Evolutionary conservation across 2,888 invertebrate species (phyloP), one percentile per base, ranked within the genome.

Genomic region (Pyrgus malvae): DNA sequence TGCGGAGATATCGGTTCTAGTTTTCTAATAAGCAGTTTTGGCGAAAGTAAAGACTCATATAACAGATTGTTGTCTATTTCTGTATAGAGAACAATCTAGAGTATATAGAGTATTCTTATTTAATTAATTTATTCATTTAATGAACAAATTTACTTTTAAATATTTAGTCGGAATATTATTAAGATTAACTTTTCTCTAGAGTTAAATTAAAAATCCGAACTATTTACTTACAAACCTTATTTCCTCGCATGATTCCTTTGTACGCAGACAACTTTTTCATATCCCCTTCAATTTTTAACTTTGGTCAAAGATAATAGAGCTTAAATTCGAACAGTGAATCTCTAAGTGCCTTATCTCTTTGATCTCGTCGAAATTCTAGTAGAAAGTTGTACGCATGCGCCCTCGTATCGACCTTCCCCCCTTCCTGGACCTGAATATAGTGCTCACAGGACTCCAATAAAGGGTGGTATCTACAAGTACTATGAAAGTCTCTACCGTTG

Each of bases 371-470:
- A 57, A 56, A 31, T 25, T 55, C 46, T 48, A 33, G 69, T 42
- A 27, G 19, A 38, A 12, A 29, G 4, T 42, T 59, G 55, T 65
- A 67, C 86, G 86, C 86, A 76, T 64, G 86, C 85, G 81, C 72
- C 68, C 59, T 64, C 69, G 71, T 86, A 86, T 86, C 72, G 86
- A 86, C 80, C 75, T 55, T n/a, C n/a, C 68, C 64, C 72, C 56
- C 61, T 55, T 63, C 65, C 64, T 63, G 58, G 74, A 70, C 68
- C 72, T 76, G 74, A 76, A 74, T 69, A 68, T 74, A 76, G 74
- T 72, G 69, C 67, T 73, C 64, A 60, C 70, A 79, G 76, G 78
- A 78, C 69, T 65, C 54, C 55, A 60, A 54, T 51, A 57, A 49
- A 49, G 54, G 53, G 51, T 44, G 54, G 8, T 33, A 16, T 16